Evolutionary conservation across 37 sponge, comb jelly and placozoan genomes (phyloP).

Genomic region (Hexactinellida sp.): DNA sequence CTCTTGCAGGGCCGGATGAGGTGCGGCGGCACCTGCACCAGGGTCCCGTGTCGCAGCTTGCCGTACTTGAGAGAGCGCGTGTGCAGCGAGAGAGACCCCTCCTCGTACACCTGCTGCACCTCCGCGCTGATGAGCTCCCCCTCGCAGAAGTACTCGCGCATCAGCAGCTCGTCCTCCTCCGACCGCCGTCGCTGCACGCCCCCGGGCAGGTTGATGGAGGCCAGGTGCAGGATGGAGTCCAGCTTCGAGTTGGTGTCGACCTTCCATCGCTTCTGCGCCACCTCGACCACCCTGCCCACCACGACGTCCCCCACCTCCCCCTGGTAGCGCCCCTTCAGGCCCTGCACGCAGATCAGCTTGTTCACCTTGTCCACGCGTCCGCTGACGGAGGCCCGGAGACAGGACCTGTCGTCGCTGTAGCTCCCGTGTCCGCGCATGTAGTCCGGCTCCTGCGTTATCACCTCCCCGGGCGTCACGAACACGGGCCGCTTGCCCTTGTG

Average conservation of each 20-base stretch:
- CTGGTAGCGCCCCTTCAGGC: conserved; percentile 73
- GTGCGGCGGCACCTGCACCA: conserved; percentile 61
- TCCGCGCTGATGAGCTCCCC: conserved; percentile 94
- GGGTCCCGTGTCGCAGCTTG: conserved; percentile 59
- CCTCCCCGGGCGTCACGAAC: conserved; percentile 77
- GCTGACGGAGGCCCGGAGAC: conserved; percentile 63
- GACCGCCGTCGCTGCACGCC: conserved; percentile 70
- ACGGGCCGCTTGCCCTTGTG: background rate
- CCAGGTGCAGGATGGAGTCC: conserved; percentile 70
- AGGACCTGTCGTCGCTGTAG: conserved; percentile 39
- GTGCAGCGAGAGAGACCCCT: conserved; percentile 78
- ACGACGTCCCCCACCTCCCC: conserved; percentile 95
- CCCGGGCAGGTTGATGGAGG: conserved; percentile 90
- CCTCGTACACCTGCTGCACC: conserved; percentile 62
- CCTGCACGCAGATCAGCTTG: conserved; percentile 66
- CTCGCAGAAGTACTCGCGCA: conserved; percentile 79
- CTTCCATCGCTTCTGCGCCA: conserved; percentile 92
- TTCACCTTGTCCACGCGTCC: conserved; percentile 77
- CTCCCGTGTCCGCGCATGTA: conserved; percentile 94
- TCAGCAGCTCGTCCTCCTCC: conserved; percentile 84
- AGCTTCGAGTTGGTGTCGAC: conserved; percentile 77
- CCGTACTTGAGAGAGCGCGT: conserved; percentile 88
- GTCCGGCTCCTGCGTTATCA: conserved; percentile 67
- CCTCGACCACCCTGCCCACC: conserved; percentile 85
- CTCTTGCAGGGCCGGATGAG: conserved; percentile 89